Percentiles rank a stretch among this genome's conserved stretches.
Evolutionary conservation across 1,140 invertebrate genomes (phyloP).

Genomic region (Pachypsylla venusta): DNA sequence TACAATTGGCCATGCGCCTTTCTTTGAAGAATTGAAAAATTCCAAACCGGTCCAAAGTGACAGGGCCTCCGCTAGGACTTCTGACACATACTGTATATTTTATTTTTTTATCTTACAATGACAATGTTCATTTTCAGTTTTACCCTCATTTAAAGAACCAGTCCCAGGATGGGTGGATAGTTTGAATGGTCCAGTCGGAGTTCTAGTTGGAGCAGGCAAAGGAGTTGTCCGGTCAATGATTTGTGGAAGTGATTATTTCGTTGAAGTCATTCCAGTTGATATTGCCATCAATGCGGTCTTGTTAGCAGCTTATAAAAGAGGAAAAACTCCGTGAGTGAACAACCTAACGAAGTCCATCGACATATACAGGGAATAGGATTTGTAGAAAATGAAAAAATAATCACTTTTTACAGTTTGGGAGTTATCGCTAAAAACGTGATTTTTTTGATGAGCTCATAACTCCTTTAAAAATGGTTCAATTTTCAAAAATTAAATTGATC

Average conservation of each 20-base stretch:
- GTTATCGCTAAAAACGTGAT: no score
- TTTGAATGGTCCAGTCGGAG: slow-evolving; percentile 45
- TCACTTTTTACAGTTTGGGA: no score
- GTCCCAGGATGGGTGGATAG: slow-evolving; percentile 50
- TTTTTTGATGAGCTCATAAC: no score
- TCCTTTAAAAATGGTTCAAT: no score
- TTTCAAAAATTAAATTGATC: no score
- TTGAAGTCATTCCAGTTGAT: slow-evolving; percentile 50
- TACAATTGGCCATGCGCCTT: no score
- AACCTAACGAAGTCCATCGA: no score
- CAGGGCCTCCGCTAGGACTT: no score
- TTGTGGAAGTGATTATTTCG: slow-evolving; percentile 31
- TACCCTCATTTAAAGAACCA: slow-evolving; percentile 29
- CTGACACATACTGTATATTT: no score
- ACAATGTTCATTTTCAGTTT: slow-evolving; percentile 31
- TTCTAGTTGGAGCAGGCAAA: slow-evolving; percentile 35
- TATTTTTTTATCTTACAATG: no score
- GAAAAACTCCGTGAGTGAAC: slow-evolving; percentile 19
- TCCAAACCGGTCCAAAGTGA: no score
- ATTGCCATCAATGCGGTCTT: slow-evolving; percentile 45
- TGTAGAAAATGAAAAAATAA: neutral
- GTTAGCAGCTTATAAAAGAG: slow-evolving; percentile 35
- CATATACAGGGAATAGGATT: neutral
- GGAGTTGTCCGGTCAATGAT: slow-evolving; percentile 42
- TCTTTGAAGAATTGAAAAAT: no score